Evolutionary conservation across 2,888 invertebrate species (phyloP).

Genomic region (Agrochola circellaris): DNA sequence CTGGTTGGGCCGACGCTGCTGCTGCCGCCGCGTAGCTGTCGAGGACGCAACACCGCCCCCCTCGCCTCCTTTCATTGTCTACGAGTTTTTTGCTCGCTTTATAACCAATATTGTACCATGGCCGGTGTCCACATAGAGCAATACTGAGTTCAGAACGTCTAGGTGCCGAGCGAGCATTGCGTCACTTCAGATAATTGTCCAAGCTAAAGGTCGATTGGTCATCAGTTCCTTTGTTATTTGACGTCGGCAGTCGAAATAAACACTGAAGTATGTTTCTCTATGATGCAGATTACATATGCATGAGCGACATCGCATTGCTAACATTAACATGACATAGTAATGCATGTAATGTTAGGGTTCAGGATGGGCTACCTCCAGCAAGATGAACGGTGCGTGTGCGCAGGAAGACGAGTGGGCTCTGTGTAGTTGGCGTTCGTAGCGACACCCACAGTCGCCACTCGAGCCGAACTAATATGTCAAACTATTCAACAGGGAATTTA

Average conservation of each 20-base stretch:
- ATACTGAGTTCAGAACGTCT: constrained; percentile 42
- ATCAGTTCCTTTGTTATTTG: constrained; percentile 67
- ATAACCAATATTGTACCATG: constrained; percentile 76
- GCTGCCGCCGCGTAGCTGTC: constrained; percentile 72
- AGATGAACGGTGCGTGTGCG: constrained; percentile 45
- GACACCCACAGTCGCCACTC: constrained; percentile 76
- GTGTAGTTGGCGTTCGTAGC: constrained; percentile 63
- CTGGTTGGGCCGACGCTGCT: constrained; percentile 75
- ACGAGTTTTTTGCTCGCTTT: constrained; percentile 78
- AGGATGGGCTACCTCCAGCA: constrained; percentile 68
- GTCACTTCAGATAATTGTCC: constrained; percentile 68
- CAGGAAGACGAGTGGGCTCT: constrained; percentile 46
- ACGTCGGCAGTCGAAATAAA: constrained; percentile 64
- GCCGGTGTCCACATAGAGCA: constrained; percentile 40
- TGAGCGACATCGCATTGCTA: constrained; percentile 32
- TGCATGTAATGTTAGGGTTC: constrained; percentile 61
- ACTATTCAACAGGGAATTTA: constrained; percentile 81
- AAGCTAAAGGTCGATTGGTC: constrained; percentile 68
- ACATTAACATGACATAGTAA: constrained; percentile 68
- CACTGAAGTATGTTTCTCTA: constrained; percentile 48
- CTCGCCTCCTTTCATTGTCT: constrained; percentile 86
- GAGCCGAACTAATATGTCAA: constrained; percentile 78
- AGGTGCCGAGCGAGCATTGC: constrained; percentile 56
- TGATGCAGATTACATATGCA: constrained; percentile 45
- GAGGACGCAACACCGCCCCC: constrained; percentile 80